Percentiles rank a stretch among this genome's conserved stretches.
These are phyloP conservation scores for Aphelocoma coerulescens DNA, from an alignment of 2,113 vertebrate genomes.

Conservation along the genomic window DNA sequence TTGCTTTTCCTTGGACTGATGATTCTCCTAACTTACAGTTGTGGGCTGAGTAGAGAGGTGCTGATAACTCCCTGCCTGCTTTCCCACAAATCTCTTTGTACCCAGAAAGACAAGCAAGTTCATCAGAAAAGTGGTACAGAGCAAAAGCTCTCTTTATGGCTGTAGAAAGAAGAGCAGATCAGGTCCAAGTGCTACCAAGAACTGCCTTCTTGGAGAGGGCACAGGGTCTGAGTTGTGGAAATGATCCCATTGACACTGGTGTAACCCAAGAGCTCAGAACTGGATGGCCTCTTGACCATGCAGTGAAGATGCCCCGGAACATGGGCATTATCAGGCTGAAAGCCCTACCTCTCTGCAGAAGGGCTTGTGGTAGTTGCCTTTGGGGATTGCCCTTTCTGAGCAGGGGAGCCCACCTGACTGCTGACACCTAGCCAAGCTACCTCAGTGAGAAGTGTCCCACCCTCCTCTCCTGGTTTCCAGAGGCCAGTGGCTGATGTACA, in stretches of 20 bases:
- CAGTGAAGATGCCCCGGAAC: background rate
- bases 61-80: background rate
- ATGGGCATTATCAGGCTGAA: background rate
- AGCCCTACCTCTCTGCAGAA: background rate
- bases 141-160: background rate
- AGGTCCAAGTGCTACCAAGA: background rate
- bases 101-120: background rate
- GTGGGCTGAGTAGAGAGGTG: background rate
- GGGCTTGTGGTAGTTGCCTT: background rate
- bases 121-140: background rate
- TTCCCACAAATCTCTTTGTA: background rate
- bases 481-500: background rate
- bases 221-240: background rate
- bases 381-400: background rate
- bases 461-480: background rate
- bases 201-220: background rate
- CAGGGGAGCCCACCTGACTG: background rate
- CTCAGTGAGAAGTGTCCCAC: background rate
- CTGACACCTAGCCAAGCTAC: background rate
- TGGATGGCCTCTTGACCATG: background rate
- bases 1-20: background rate
- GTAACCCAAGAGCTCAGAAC: background rate
- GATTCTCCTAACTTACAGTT: background rate
- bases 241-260: background rate
- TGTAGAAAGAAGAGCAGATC: background rate